A percentile compares a stretch with the other conserved stretches of the same genome.
These are phyloP conservation scores for Cygnus buccinator DNA, from an alignment of 2,113 vertebrate species.

Conservation along the genomic window DNA sequence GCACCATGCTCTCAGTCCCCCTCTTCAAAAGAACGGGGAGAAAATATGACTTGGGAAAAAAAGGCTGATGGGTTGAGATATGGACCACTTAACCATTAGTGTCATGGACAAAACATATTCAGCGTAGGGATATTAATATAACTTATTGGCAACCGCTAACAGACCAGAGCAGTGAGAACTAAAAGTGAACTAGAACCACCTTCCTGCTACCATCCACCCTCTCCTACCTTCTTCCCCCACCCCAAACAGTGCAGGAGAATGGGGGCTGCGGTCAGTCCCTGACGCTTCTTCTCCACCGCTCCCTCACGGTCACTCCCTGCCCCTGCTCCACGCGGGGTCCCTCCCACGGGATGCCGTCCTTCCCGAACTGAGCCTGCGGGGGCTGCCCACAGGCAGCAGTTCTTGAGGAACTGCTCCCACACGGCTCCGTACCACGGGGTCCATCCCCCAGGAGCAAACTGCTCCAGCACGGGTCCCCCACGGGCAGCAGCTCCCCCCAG, in stretches of 20 bases:
- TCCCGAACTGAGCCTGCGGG: too few species aligned
- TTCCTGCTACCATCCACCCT: not conserved
- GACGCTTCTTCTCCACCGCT: not conserved
- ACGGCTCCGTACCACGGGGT: too few species aligned
- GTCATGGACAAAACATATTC: not conserved
- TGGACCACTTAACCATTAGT: not conserved
- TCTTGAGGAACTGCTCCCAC: too few species aligned
- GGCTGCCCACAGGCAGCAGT: not conserved
- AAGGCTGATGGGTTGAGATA: not conserved
- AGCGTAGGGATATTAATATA: not conserved
- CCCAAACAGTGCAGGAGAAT: not conserved
- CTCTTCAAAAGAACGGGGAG: not conserved
- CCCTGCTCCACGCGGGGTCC: not conserved
- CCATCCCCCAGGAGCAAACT: not conserved
- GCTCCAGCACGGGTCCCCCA: not conserved
- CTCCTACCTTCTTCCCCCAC: not conserved
- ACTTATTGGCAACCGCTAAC: not conserved
- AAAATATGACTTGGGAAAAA: not conserved
- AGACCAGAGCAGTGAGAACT: not conserved
- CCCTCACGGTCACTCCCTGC: not conserved
- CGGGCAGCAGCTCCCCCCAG: not conserved
- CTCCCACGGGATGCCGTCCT: not conserved
- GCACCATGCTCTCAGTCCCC: not conserved
- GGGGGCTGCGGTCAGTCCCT: not conserved
- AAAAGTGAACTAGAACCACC: not conserved